Evolutionary conservation across 2,113 vertebrate genomes (phyloP), one percentile per base, ranked within the genome.

Genomic region (Clinocottus analis): DNA sequence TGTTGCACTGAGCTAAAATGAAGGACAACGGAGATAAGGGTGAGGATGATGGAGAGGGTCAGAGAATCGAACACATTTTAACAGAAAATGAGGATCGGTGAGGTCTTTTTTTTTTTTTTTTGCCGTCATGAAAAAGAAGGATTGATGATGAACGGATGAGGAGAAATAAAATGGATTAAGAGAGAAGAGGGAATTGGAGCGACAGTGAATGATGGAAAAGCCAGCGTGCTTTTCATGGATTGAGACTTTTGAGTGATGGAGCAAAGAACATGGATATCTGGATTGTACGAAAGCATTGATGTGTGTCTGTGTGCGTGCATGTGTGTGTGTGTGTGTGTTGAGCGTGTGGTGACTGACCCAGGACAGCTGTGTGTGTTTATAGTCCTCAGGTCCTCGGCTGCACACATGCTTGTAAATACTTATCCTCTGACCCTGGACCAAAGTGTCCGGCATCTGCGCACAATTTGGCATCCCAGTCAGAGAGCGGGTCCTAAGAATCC

Each of bases 401-500:
- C 68, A 76, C 70, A 63, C 66, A 55, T 65, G 72, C 78, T 90
- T 90, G 91, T 92, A 93, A 94, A 93, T 90, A 90, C 62, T 83
- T 86, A 76, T 90, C 85, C 69, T 69, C 61, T 91, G 89, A 92
- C 78, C 89, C 82, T 47, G 39, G 49, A 67, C 55, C 72, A 66
- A 76, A 73, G 69, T 49, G 78, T 78, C 60, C 69, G 83, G 13
- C 73, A 88, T 72, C 66, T 80, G 82, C 43, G 71, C 27, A 70
- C 73, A 59, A 60, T 82, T 77, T 87, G 62, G 62, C 60, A 58
- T 47, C 27, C 9, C 43, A 0, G 17, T 45, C 16, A 13, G 39
- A 17, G 16, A 7, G 39, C 19, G 51, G 1, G 13, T 11, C 63
- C 73, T 67, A 47, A 65, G 83, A 72, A 10, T 74, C n/a, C 39